A percentile compares a stretch with the other conserved stretches of the same genome.
phyloP scores from a whole-genome alignment of 1,140 invertebrate species.

The Drosophila carrolli region DNA sequence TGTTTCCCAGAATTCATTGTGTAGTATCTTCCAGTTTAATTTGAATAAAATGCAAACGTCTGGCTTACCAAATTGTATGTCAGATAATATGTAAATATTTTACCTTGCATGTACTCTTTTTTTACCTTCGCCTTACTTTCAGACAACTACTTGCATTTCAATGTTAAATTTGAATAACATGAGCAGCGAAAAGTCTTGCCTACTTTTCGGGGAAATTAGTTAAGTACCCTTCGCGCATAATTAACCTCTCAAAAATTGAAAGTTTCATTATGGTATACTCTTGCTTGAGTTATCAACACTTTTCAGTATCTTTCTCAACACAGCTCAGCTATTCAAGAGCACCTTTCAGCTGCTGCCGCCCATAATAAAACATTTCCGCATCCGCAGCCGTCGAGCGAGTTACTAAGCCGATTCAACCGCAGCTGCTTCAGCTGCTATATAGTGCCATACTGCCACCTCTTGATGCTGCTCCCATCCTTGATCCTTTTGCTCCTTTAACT shows the following conservation, averaged over 20 bases:
- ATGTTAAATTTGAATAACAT: constrained; percentile 22
- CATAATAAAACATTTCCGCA: constrained; percentile 48
- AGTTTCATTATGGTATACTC: constrained; percentile 37
- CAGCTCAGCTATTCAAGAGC: constrained; percentile 45
- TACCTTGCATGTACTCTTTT: neutral
- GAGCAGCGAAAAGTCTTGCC: constrained; percentile 16
- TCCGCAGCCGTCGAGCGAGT: constrained; percentile 27
- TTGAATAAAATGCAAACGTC: constrained; percentile 4
- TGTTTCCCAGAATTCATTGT: neutral
- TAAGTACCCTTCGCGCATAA: constrained; percentile 40
- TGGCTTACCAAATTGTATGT: neutral
- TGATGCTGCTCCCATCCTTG: neutral
- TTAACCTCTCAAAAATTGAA: constrained; percentile 49
- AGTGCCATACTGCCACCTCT: neutral
- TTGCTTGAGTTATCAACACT: constrained; percentile 41
- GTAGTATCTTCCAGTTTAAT: neutral
- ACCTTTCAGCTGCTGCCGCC: constrained; percentile 23
- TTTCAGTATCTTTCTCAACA: constrained; percentile 30
- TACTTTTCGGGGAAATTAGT: constrained; percentile 25
- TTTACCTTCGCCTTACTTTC: neutral
- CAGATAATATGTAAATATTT: neutral
- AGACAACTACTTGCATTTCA: constrained; percentile 7
- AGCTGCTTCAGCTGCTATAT: neutral
- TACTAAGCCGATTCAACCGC: constrained; percentile 33
- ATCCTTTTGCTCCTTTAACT: constrained; percentile 33